Percentiles rank a stretch among this genome's conserved stretches.
These are phyloP conservation scores for Eutolmus rufibarbis DNA, from an alignment of 2,888 invertebrate genomes.

Conservation along the genomic window DNA sequence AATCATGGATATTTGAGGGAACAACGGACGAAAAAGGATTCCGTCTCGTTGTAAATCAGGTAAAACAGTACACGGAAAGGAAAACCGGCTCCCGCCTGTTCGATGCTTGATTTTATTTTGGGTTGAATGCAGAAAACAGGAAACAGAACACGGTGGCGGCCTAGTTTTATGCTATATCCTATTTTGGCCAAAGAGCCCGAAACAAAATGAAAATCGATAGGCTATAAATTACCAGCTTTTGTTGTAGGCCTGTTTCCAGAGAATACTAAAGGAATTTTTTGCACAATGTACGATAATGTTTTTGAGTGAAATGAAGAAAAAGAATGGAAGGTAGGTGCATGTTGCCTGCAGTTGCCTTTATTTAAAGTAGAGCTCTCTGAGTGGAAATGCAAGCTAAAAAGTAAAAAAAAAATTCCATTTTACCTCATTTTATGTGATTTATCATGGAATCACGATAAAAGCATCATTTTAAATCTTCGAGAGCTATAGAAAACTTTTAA, in stretches of 20 bases:
- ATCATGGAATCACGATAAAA: not conserved
- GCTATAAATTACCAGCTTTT: constrained; percentile 17
- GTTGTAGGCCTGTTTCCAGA: not conserved
- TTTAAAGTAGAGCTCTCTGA: not conserved
- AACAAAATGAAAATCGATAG: constrained; percentile 18
- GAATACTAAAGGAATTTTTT: not conserved
- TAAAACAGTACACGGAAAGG: not conserved
- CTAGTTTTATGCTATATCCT: not conserved
- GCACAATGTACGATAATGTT: not conserved
- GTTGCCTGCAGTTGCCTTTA: not conserved
- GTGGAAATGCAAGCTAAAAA: not conserved
- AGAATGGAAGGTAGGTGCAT: not conserved
- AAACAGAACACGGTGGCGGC: not conserved
- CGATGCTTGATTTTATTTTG: not conserved
- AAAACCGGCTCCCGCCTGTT: not conserved
- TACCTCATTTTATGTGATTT: not conserved
- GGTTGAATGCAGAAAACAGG: not conserved
- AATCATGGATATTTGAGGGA: not conserved
- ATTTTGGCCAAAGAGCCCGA: not conserved
- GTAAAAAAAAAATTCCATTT: not conserved
- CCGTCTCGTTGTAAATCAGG: not conserved
- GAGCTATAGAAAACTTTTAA: not conserved
- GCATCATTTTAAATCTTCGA: not conserved
- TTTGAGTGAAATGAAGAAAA: not conserved
- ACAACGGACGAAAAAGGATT: not conserved